Evolutionary conservation across 2,888 invertebrate species (phyloP), one percentile per base, ranked within the genome.

Genomic region (Drosophila meridionalis): DNA sequence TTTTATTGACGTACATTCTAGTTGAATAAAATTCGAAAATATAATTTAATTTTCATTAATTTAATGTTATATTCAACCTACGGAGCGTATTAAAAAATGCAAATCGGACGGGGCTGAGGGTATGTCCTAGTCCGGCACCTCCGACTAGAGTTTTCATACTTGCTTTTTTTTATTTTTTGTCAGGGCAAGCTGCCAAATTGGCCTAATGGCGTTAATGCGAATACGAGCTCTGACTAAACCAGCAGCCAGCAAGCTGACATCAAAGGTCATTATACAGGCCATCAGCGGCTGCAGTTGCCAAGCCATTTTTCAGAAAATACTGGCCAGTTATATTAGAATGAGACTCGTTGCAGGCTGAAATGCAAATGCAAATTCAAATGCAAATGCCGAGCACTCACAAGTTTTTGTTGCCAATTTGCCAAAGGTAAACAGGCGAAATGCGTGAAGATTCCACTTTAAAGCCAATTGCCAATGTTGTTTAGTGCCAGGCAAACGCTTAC

Each of bases 201-300:
- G 88, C 88, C 83, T 87, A 90, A 87, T 90, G 91, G 87, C 91
- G 90, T 87, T 87, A 90, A 87, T 87, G 83, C 83, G 91, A 89
- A 87, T 87, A 87, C 91, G 88, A 90, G 90, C 59, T 74, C 69
- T 11, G 68, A 79, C 76, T 80, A 71, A 87, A 57, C 64, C 86
- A 84, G 72, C 74, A 61, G 56, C 56, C 74, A 73, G 58, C 55
- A 66, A 68, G 71, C 76, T 72, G 76, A 73, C 83, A 76, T 73
- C 70, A 83, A 56, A 83, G 83, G 83, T 81, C 80, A 81, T 81
- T 80, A 80, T 61, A 82, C 69, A 81, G 78, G 68, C 62, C 75
- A 78, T 68, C 77, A 70, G 69, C 36, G 68, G 38, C 53, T 80
- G 78, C 89, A 70, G 52, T 70, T 89, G 80, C 83, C 86, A 76